Evolutionary conservation across 2,797 vertebrate species (phyloP).

Genomic region (Poeciliopsis turneri): DNA sequence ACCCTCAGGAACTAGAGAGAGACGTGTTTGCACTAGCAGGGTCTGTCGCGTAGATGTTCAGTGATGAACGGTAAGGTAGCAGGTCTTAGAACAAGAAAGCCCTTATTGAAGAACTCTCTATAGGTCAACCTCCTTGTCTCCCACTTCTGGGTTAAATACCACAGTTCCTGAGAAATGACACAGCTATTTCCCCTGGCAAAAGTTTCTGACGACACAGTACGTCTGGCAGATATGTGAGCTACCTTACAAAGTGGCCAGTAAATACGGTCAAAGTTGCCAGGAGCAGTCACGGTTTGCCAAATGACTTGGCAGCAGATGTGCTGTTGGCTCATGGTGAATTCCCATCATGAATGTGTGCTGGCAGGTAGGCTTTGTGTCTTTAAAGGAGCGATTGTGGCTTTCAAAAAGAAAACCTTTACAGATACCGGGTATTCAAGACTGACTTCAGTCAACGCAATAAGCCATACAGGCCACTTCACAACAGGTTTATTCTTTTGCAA

Average conservation of each 20-base stretch:
- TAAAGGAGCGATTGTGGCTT: constrained; percentile 28
- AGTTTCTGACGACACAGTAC: constrained; percentile 35
- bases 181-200: constrained; percentile 28
- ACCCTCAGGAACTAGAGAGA: background rate
- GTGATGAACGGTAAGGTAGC: background rate
- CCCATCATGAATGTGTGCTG: constrained; percentile 33
- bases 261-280: constrained; percentile 43
- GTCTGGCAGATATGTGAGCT: constrained; percentile 42
- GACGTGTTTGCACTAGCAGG: background rate
- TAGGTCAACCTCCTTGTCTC: constrained; percentile 5
- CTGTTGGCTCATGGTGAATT: constrained; percentile 39
- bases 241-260: constrained; percentile 48
- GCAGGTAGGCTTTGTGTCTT: constrained; percentile 38
- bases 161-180: constrained; percentile 39
- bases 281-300: constrained; percentile 34
- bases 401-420: constrained; percentile 28
- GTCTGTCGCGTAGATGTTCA: background rate
- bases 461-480: background rate
- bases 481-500: background rate
- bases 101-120: constrained; percentile 10
- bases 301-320: constrained; percentile 44
- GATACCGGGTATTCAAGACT: background rate
- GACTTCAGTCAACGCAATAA: constrained; percentile 4
- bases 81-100: constrained; percentile 11
- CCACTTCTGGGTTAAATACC: constrained; percentile 6